Percentiles rank a stretch among this genome's conserved stretches.
Evolutionary conservation across 2,113 vertebrate genomes (phyloP).

Genomic region (Vidua macroura): DNA sequence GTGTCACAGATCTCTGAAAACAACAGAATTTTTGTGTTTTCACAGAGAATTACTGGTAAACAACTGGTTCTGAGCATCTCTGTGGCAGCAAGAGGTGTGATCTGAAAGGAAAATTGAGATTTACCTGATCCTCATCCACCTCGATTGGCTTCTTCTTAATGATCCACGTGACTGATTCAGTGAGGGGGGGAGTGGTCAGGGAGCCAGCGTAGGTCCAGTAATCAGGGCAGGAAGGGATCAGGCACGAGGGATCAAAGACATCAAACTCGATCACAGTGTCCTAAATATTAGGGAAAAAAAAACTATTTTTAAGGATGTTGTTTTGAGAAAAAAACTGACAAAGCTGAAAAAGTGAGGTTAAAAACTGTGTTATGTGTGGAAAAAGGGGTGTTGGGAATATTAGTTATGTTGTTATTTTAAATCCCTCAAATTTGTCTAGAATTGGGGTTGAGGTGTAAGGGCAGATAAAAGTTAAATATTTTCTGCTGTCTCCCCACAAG

Average conservation of each 20-base stretch:
- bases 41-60: not conserved
- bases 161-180: conserved; percentile 92
- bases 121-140: conserved; percentile 92
- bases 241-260: conserved; percentile 84
- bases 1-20: not conserved
- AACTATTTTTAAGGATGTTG: too few relatives aligned
- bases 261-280: conserved; percentile 85
- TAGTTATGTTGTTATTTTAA: not conserved
- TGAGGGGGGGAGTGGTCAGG: conserved; percentile 91
- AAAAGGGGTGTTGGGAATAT: not conserved
- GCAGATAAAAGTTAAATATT: not conserved
- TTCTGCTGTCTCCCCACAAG: not conserved
- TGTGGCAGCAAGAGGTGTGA: not conserved
- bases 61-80: not conserved
- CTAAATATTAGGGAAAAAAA: conserved; percentile 53
- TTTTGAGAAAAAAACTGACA: accelerated
- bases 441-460: not conserved
- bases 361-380: not conserved
- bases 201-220: conserved; percentile 97
- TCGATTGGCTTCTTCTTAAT: conserved; percentile 93
- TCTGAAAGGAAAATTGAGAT: not conserved
- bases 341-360: not conserved
- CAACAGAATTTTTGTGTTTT: not conserved
- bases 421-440: not conserved
- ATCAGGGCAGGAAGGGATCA: conserved; percentile 84